Conservation (phyloP, 2,797 vertebrate genomes). For the Pagetopsis macropterus region DNA sequence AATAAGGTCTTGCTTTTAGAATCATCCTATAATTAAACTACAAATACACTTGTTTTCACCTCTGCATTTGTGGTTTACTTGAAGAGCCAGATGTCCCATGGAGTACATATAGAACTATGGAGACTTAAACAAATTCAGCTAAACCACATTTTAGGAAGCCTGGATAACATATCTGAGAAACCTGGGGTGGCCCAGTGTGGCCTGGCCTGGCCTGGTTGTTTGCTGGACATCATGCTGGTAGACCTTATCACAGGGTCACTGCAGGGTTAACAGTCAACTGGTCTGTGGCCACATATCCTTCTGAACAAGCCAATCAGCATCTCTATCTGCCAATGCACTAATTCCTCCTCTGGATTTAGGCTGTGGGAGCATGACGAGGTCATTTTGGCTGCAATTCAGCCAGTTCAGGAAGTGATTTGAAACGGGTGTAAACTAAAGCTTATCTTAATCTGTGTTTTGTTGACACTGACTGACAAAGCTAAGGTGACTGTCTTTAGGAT, state of each 20-base stretch:
- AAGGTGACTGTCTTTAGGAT: constrained; percentile 59
- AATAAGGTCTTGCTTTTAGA: neutral
- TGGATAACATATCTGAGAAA: constrained; percentile 38
- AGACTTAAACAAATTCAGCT: constrained; percentile 5
- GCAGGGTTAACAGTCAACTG: constrained; percentile 73
- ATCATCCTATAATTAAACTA: neutral
- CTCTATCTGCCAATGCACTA: constrained; percentile 49
- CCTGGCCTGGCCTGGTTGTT: constrained; percentile 55
- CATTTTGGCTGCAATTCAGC: constrained; percentile 66
- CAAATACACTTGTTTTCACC: neutral
- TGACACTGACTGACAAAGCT: constrained; percentile 65
- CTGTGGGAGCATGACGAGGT: constrained; percentile 71
- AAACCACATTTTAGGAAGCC: constrained; percentile 26
- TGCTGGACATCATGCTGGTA: constrained; percentile 73
- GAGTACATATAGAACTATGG: neutral
- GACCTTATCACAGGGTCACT: constrained; percentile 81
- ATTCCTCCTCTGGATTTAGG: constrained; percentile 65
- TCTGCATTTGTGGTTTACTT: constrained; percentile 18
- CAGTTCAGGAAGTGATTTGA: constrained; percentile 75
- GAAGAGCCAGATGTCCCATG: neutral
- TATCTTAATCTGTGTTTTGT: constrained; percentile 77
- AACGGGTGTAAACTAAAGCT: constrained; percentile 66
- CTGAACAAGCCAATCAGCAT: constrained; percentile 57
- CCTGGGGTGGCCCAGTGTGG: constrained; percentile 31
- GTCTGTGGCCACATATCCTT: constrained; percentile 63